A percentile compares a stretch with the other conserved stretches of the same genome.
phyloP scores from a whole-genome alignment of 2,113 vertebrate genomes.

The Chascanopsetta lugubris region DNA sequence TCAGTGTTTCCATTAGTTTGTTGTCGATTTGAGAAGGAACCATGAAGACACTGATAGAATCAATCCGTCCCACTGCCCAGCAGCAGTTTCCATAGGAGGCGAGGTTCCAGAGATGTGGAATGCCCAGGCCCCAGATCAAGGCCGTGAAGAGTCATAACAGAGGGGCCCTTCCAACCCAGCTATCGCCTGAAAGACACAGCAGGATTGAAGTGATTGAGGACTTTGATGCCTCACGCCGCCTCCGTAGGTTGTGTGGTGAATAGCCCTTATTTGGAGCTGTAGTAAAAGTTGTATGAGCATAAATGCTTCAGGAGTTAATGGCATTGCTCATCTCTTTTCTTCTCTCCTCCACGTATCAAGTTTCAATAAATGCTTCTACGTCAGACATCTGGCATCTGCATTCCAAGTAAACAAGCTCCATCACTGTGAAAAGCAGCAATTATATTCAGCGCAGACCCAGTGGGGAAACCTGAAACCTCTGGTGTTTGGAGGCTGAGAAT shows the following conservation, averaged over 20 bases:
- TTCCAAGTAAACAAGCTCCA: neutral
- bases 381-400: neutral
- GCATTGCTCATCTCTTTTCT: constrained; percentile 1
- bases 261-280: neutral
- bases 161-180: neutral
- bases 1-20: neutral
- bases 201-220: neutral
- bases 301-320: neutral
- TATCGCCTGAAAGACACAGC: neutral
- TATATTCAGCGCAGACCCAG: no score
- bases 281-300: neutral
- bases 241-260: neutral
- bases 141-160: neutral
- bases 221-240: no score
- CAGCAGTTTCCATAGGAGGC: neutral
- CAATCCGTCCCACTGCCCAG: neutral
- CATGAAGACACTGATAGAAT: neutral
- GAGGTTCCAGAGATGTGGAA: neutral
- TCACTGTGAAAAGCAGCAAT: no score
- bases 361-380: neutral
- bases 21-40: neutral
- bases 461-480: neutral
- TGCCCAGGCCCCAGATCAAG: neutral
- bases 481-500: no score
- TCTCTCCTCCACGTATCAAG: neutral